Conservation (phyloP, 2,797 vertebrate species). For the Coilia nasus region DNA sequence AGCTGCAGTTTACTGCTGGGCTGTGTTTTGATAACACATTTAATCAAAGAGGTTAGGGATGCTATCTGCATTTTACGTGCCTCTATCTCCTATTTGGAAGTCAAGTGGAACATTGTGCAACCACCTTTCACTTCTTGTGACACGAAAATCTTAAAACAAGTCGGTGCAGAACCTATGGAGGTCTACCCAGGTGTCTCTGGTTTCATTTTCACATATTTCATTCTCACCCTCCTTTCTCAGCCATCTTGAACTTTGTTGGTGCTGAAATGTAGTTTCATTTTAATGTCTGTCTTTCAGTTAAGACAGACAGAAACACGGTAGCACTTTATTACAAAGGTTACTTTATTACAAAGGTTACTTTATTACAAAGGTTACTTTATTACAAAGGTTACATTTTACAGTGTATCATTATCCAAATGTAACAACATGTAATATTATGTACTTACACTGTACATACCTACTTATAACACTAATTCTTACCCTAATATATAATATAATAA, state of each 20-base stretch:
- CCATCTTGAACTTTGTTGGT: background rate
- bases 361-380: too few relatives aligned
- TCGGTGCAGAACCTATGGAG: background rate
- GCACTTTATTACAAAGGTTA: too few relatives aligned
- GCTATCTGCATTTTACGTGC: background rate
- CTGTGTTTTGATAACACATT: constrained; percentile 5
- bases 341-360: too few relatives aligned
- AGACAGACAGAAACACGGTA: background rate
- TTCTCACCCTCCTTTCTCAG: background rate
- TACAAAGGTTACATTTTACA: too few relatives aligned
- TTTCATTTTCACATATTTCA: constrained; percentile 13
- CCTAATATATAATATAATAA: too few relatives aligned
- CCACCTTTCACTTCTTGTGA: background rate
- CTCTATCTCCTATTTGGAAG: background rate
- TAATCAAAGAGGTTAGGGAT: background rate
- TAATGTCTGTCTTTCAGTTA: background rate
- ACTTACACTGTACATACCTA: too few relatives aligned
- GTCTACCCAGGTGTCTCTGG: background rate
- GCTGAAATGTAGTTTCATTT: background rate
- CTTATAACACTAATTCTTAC: too few relatives aligned
- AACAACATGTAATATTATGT: too few relatives aligned
- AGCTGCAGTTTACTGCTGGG: background rate
- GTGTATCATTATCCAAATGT: too few relatives aligned
- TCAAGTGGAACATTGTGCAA: background rate
- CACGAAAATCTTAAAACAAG: background rate